Base-by-base conservation (phyloP, 2,888 invertebrate species). In the Acronicta aceris region DNA sequence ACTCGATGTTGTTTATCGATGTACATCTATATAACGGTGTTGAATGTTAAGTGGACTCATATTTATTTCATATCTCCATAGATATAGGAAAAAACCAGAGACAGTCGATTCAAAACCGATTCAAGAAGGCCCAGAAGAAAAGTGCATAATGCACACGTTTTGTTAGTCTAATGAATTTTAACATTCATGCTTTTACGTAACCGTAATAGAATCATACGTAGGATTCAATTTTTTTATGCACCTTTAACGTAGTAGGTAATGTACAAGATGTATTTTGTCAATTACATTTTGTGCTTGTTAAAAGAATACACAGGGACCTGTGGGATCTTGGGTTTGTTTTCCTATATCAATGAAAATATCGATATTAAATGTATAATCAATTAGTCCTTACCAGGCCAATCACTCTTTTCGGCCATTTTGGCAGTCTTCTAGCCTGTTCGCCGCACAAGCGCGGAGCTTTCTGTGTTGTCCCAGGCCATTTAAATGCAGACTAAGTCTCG, bases 1-100 rank as follows among this genome's bases (percentile, higher is more conserved):
- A 30, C 59, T 81, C 61, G 59, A 66, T 81, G 78, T 81, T 75
- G 79, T 81, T 41, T 52, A 76, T 81, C 74, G 68, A 74, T 81
- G 82, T 82, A 68, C 63, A 72, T 63, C 69, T 68, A 49, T 65
- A 47, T 72, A 62, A 79, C 57, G 59, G 48, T 81, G 74, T 80
- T 76, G 42, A 57, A 71, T 72, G 68, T 77, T 65, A 33, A 65
- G 53, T 61, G 61, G 59, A 51, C 36, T 56, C 51, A 43, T 48
- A 30, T 53, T 58, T 55, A 17, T 60, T 71, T 59, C 16, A 58
- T 46, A 7, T 38, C 38, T 38, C 6, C 33, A 33, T 33, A 38
- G 38, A 38, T 38, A n/a, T 38, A 33, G 38, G 38, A n/a, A 38
- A 36, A n/a, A 38, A 38, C 38, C 38, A n/a, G 38, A n/a, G 4